These are phyloP conservation scores for Calcarius lapponicus DNA, from an alignment of 2,797 vertebrate species.

Conservation along the genomic window DNA sequence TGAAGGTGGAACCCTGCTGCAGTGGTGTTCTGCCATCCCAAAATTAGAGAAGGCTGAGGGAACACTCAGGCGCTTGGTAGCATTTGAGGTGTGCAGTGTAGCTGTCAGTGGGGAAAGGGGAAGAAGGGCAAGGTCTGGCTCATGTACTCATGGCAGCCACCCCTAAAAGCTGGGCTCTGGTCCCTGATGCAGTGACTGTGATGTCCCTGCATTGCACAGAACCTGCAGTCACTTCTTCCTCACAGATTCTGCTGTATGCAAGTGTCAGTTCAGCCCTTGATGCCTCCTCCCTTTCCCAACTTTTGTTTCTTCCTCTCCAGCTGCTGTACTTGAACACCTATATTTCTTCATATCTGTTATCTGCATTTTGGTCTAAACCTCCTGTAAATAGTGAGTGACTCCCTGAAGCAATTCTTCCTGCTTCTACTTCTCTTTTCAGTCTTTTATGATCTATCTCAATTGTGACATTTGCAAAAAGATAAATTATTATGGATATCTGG, in stretches of 20 bases:
- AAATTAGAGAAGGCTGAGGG: background rate
- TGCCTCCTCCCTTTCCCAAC: background rate
- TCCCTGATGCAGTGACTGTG: background rate
- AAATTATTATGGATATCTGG: constrained; percentile 30
- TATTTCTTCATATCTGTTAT: constrained; percentile 26
- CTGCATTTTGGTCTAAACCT: background rate
- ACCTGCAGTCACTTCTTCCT: background rate
- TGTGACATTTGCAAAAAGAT: constrained; percentile 37
- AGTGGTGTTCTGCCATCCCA: background rate
- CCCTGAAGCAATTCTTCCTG: constrained; percentile 30
- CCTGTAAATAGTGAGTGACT: background rate
- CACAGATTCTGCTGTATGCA: rapidly evolving
- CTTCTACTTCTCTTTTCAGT: background rate
- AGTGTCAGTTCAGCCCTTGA: background rate
- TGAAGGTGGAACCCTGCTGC: background rate
- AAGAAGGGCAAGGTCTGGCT: background rate
- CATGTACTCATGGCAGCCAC: rapidly evolving
- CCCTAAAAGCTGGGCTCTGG: background rate
- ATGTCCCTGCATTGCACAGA: background rate
- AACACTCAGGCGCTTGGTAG: background rate
- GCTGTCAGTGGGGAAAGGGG: background rate
- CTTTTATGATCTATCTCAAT: constrained; percentile 19
- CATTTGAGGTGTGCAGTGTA: background rate
- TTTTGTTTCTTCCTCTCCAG: background rate
- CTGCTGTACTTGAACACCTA: background rate